Percentiles rank a stretch among this genome's conserved stretches.
phyloP scores from a whole-genome alignment of 2,888 invertebrate genomes.

The Cephus pygmeus region DNA sequence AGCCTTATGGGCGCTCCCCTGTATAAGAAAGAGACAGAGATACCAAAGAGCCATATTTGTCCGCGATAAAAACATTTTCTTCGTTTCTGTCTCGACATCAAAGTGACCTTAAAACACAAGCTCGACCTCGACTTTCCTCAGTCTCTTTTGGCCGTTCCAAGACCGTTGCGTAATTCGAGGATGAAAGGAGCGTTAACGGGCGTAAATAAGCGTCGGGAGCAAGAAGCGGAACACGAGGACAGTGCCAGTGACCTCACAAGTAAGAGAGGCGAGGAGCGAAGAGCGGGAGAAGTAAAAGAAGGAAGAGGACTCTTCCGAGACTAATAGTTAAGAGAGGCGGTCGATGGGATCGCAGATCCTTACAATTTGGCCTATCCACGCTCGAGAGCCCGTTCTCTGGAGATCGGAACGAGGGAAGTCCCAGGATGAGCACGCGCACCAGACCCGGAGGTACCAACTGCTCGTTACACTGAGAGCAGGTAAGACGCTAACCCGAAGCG shows the following conservation, averaged over 20 bases:
- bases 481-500: background rate
- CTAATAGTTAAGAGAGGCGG: constrained; percentile 29
- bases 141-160: background rate
- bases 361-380: background rate
- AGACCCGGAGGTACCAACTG: background rate
- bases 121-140: background rate
- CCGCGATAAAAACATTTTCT: background rate
- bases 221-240: constrained; percentile 53
- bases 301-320: constrained; percentile 34
- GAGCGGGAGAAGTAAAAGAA: background rate
- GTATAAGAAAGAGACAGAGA: background rate
- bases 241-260: constrained; percentile 54
- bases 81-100: background rate
- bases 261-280: constrained; percentile 4
- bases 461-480: background rate
- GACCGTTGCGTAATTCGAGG: background rate
- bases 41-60: background rate
- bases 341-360: background rate
- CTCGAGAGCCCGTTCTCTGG: background rate
- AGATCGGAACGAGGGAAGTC: background rate
- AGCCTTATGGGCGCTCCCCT: background rate
- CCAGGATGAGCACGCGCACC: background rate
- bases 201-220: constrained; percentile 29
- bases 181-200: constrained; percentile 3
- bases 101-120: background rate